These are phyloP conservation scores for Luscinia megarhynchos DNA, from an alignment of 2,797 vertebrate genomes.

Conservation along the genomic window DNA sequence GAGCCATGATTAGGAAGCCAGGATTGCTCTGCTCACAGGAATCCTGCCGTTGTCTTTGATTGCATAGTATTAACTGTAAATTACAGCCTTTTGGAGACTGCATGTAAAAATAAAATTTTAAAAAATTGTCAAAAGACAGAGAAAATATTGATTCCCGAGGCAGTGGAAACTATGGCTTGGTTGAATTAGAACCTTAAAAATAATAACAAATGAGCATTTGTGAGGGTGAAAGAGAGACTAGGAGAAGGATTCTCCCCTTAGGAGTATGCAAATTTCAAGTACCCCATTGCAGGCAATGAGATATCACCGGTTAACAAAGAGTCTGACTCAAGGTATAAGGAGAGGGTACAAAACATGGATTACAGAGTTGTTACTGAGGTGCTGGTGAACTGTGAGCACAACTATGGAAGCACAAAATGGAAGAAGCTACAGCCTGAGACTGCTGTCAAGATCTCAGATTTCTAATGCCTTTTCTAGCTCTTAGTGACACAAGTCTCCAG, in stretches of 20 bases:
- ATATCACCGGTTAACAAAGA: neutral
- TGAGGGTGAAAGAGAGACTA: neutral
- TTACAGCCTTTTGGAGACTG: slow-evolving; percentile 78
- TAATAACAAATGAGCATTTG: slow-evolving; percentile 43
- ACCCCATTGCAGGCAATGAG: neutral
- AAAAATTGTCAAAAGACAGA: slow-evolving; percentile 80
- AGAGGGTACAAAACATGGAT: neutral
- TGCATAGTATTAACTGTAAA: slow-evolving; percentile 80
- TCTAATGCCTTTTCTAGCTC: neutral
- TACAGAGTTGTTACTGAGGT: neutral
- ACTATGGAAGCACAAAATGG: neutral
- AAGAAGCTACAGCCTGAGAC: neutral
- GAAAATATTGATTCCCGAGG: slow-evolving; percentile 75
- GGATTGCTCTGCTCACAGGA: slow-evolving; percentile 68
- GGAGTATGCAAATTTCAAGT: neutral
- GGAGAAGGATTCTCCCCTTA: neutral
- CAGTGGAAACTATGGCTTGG: slow-evolving; percentile 68
- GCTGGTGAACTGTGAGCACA: neutral
- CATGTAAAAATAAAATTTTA: slow-evolving; percentile 78
- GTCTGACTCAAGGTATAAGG: neutral
- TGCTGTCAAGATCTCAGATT: neutral
- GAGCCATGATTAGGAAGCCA: slow-evolving; percentile 72
- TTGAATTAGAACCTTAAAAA: slow-evolving; percentile 76
- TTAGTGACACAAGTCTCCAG: neutral
- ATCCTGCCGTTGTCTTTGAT: slow-evolving; percentile 79